A percentile compares a stretch with the other conserved stretches of the same genome.
Evolutionary conservation across 2,113 vertebrate genomes (phyloP).

Genomic region (Eidolon helvum): DNA sequence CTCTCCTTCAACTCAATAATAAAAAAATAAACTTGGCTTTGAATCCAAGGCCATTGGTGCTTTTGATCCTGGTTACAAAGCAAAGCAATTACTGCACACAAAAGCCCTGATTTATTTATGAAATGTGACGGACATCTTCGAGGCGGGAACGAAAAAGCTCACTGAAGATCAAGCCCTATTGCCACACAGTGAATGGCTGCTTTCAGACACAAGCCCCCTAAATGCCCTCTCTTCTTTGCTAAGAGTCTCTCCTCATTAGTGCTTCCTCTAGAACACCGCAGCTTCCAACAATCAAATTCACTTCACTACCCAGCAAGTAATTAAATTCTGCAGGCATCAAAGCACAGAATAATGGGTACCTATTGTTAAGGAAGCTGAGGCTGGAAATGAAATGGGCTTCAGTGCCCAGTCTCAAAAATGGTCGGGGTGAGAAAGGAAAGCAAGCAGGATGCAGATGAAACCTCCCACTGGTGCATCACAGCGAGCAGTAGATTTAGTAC

Average conservation of each 20-base stretch:
- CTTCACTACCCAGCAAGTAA: slow-evolving; percentile 62
- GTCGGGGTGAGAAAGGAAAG: neutral
- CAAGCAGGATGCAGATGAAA: neutral
- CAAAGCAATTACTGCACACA: slow-evolving; percentile 74
- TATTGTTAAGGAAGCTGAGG: slow-evolving; percentile 62
- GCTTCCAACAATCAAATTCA: slow-evolving; percentile 72
- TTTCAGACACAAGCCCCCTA: slow-evolving; percentile 64
- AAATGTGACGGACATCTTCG: slow-evolving; percentile 63
- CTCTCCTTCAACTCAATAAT: slow-evolving; percentile 45
- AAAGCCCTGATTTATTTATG: slow-evolving; percentile 77
- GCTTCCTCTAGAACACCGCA: slow-evolving; percentile 40
- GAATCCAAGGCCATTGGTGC: slow-evolving; percentile 70
- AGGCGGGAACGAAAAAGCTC: slow-evolving; percentile 59
- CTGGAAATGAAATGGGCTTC: slow-evolving; percentile 43
- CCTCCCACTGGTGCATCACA: neutral
- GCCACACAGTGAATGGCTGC: slow-evolving; percentile 70
- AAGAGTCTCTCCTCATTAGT: slow-evolving; percentile 67
- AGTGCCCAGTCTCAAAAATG: neutral
- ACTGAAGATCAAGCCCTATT: slow-evolving; percentile 57
- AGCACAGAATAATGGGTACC: slow-evolving; percentile 63
- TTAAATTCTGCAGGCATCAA: slow-evolving; percentile 71
- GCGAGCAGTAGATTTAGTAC: neutral
- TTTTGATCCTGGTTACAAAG: slow-evolving; percentile 75
- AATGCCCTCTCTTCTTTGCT: slow-evolving; percentile 29
- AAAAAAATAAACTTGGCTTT: slow-evolving; percentile 69